A percentile compares a stretch with the other conserved stretches of the same genome.
Evolutionary conservation across 2,888 invertebrate species (phyloP).

Genomic region (Conchocele bisecta): DNA sequence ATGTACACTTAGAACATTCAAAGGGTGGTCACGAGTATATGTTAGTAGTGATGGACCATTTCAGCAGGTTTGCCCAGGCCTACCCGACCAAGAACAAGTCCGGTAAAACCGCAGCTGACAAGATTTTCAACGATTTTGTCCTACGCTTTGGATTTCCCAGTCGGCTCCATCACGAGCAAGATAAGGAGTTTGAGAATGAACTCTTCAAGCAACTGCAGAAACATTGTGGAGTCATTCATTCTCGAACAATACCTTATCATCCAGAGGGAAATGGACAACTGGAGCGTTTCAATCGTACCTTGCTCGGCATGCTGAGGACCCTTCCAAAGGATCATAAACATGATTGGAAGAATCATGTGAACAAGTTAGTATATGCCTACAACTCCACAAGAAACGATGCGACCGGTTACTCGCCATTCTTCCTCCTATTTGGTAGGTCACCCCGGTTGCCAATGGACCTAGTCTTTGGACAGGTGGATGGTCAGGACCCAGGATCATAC

Average conservation of each 20-base stretch:
- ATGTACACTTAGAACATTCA: constrained; percentile 43
- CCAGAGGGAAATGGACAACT: constrained; percentile 48
- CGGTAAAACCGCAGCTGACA: constrained; percentile 41
- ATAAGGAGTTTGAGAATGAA: constrained; percentile 56
- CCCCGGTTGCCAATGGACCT: constrained; percentile 41
- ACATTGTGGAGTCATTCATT: constrained; percentile 22
- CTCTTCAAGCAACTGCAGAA: constrained; percentile 48
- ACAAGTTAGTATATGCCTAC: constrained; percentile 50
- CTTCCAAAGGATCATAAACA: constrained; percentile 23
- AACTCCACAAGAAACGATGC: constrained; percentile 51
- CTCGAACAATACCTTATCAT: constrained; percentile 56
- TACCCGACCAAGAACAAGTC: constrained; percentile 50
- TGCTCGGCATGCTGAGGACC: constrained; percentile 50
- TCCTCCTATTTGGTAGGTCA: constrained; percentile 31
- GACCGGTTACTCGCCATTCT: constrained; percentile 47
- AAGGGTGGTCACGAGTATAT: constrained; percentile 56
- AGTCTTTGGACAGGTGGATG: constrained; percentile 29
- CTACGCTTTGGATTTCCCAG: constrained; percentile 50
- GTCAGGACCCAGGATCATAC: neutral
- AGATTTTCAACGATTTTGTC: constrained; percentile 50
- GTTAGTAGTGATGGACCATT: constrained; percentile 53
- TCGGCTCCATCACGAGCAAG: constrained; percentile 54
- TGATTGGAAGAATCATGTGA: constrained; percentile 50
- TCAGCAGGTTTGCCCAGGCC: constrained; percentile 47
- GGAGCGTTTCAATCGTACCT: constrained; percentile 49